These are phyloP conservation scores for Caenorhabditis parvicauda DNA, from an alignment of 2,888 invertebrate species.

Conservation along the genomic window DNA sequence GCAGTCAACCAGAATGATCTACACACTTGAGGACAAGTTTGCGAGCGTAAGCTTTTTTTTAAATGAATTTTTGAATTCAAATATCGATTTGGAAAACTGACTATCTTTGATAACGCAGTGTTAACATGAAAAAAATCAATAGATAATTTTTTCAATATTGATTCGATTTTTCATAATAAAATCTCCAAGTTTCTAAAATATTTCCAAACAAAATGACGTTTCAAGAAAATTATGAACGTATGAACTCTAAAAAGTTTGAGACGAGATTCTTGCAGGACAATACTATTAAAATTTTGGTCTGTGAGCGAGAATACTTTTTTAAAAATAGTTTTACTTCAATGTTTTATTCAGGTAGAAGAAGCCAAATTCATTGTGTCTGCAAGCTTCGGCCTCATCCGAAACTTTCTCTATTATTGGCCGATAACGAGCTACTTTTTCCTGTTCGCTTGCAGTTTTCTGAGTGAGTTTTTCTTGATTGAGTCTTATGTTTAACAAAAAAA, in stretches of 20 bases:
- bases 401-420: slow-evolving; percentile 53
- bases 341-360: slow-evolving; percentile 36
- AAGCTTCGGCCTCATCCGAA: slow-evolving; percentile 45
- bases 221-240: background rate
- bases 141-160: too few relatives aligned
- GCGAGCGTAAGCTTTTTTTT: slow-evolving; percentile 39
- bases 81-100: too few relatives aligned
- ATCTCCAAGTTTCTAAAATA: too few relatives aligned
- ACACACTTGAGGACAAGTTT: slow-evolving; percentile 54
- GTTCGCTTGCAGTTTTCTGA: slow-evolving; percentile 11
- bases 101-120: background rate
- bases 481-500: too few relatives aligned
- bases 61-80: too few relatives aligned
- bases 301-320: background rate
- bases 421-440: slow-evolving; percentile 30
- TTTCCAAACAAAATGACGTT: background rate
- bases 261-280: too few relatives aligned
- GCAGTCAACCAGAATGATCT: slow-evolving; percentile 33
- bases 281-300: background rate
- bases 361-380: slow-evolving; percentile 43
- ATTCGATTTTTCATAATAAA: too few relatives aligned
- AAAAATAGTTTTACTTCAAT: background rate
- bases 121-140: too few relatives aligned
- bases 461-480: slow-evolving; percentile 11
- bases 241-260: too few relatives aligned